Percentiles rank a stretch among this genome's conserved stretches.
These are phyloP conservation scores for Sesia apiformis DNA, from an alignment of 2,888 invertebrate genomes.

Conservation along the genomic window DNA sequence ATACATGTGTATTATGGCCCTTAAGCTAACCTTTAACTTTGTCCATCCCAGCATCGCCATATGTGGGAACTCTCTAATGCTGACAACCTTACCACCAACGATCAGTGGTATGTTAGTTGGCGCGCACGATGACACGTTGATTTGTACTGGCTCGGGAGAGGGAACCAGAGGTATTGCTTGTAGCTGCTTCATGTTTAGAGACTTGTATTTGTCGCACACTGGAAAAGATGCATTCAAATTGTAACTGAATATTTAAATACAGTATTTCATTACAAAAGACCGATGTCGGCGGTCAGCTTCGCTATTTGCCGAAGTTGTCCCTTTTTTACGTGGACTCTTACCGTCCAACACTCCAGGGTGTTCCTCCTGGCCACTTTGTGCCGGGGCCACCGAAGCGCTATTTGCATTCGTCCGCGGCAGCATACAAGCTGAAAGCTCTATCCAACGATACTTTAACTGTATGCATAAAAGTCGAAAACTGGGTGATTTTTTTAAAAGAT, in stretches of 20 bases:
- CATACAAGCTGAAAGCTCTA: no score
- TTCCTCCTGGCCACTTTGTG: no score
- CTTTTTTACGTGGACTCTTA: no score
- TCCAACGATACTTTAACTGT: no score
- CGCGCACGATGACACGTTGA: constrained; percentile 66
- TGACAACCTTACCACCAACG: constrained; percentile 72
- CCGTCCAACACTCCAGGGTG: no score
- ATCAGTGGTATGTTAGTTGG: constrained; percentile 68
- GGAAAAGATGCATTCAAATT: constrained; percentile 12
- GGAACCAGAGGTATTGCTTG: constrained; percentile 69
- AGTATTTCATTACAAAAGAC: background rate
- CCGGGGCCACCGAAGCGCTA: no score
- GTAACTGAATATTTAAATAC: background rate
- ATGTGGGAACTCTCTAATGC: constrained; percentile 75
- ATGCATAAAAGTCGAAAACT: no score
- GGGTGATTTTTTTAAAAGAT: no score
- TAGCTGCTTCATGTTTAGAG: constrained; percentile 53
- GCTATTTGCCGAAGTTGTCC: no score
- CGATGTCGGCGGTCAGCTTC: no score
- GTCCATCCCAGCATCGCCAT: constrained; percentile 69
- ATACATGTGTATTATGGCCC: no score
- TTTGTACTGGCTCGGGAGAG: constrained; percentile 52
- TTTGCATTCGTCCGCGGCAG: no score
- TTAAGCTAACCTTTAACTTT: constrained; percentile 25
- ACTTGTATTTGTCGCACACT: constrained; percentile 76